These are phyloP conservation scores for Biston betularia DNA, from an alignment of 2,888 invertebrate genomes.

Conservation along the genomic window DNA sequence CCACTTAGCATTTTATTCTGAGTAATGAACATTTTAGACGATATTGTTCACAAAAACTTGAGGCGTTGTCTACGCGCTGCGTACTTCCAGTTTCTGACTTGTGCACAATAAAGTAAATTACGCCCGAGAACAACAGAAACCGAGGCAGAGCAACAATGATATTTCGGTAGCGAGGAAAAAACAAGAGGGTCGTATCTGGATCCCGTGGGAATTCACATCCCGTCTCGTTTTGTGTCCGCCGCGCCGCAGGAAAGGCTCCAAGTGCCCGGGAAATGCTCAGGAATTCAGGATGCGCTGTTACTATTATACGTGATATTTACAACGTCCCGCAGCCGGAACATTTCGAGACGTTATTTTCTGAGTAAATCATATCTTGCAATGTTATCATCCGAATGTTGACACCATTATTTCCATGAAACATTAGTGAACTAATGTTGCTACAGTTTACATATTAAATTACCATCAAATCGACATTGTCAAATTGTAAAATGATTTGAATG, in stretches of 20 bases:
- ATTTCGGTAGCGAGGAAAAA: constrained; percentile 78
- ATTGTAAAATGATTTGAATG: constrained; percentile 10
- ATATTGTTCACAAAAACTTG: constrained; percentile 62
- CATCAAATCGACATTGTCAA: background rate
- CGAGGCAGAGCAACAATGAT: constrained; percentile 71
- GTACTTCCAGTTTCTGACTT: constrained; percentile 66
- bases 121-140: constrained; percentile 66
- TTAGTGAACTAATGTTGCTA: background rate
- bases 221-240: constrained; percentile 67
- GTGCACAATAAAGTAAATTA: constrained; percentile 79
- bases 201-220: constrained; percentile 76
- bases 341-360: constrained; percentile 24
- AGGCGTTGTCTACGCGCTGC: constrained; percentile 55
- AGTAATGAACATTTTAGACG: constrained; percentile 57
- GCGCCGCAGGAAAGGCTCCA: constrained; percentile 60
- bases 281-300: constrained; percentile 60
- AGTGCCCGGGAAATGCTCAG: constrained; percentile 56
- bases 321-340: constrained; percentile 24
- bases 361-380: constrained; percentile 16
- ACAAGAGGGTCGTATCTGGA: constrained; percentile 75
- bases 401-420: background rate
- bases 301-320: constrained; percentile 43
- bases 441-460: background rate
- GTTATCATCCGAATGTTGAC: background rate
- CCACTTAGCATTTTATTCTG: constrained; percentile 43